Conservation (phyloP, 2,888 invertebrate species). For the Philaethria dido region DNA sequence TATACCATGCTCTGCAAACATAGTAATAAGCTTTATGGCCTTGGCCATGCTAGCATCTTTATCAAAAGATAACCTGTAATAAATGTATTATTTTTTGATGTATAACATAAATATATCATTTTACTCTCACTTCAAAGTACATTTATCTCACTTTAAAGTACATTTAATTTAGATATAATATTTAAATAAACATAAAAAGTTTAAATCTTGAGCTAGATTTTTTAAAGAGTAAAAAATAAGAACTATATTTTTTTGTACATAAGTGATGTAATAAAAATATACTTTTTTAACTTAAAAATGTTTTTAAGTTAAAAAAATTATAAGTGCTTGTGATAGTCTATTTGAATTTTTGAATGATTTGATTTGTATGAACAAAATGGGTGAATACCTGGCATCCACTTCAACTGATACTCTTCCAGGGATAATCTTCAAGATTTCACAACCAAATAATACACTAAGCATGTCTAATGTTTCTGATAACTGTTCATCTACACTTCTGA, state of each 20-base stretch:
- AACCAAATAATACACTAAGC: conserved; percentile 97
- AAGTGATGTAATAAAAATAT: too few relatives aligned
- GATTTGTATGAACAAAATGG: background rate
- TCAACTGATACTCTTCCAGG: conserved; percentile 99
- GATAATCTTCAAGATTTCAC: conserved; percentile 98
- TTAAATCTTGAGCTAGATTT: too few relatives aligned
- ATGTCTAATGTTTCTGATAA: conserved; percentile 95
- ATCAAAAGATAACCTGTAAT: conserved; percentile 94
- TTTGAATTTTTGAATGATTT: background rate
- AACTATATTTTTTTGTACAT: too few relatives aligned
- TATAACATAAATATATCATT: too few relatives aligned
- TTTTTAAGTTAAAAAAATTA: too few relatives aligned
- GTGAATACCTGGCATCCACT: conserved; percentile 93
- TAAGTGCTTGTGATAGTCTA: too few relatives aligned
- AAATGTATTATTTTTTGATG: conserved; percentile 20
- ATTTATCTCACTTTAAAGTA: too few relatives aligned
- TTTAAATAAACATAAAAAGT: too few relatives aligned
- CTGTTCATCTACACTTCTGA: conserved; percentile 88
- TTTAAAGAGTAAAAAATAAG: too few relatives aligned
- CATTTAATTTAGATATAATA: too few relatives aligned
- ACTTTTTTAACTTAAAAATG: too few relatives aligned
- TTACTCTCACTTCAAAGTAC: too few relatives aligned
- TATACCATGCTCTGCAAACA: conserved; percentile 96
- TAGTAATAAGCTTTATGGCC: conserved; percentile 92
- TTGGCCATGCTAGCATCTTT: conserved; percentile 95